Percentiles rank a stretch among this genome's conserved stretches.
Evolutionary conservation across 1,140 invertebrate genomes (phyloP).

Genomic region (Ceratina calcarata): DNA sequence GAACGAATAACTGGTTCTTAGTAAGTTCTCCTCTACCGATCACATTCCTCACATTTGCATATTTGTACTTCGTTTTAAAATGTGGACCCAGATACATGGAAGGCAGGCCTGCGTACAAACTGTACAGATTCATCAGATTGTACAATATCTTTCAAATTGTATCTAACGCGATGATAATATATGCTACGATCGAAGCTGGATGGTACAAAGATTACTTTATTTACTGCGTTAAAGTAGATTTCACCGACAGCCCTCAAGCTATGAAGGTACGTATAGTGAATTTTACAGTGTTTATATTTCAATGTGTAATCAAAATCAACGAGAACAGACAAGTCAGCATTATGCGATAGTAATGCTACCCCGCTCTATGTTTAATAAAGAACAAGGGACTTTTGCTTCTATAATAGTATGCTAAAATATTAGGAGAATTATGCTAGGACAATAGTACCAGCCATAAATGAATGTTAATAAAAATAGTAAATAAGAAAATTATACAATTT

Average conservation of each 20-base stretch:
- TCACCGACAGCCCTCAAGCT: neutral
- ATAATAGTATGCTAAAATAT: too few species aligned
- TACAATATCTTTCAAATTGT: slow-evolving; percentile 84
- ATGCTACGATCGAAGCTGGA: slow-evolving; percentile 45
- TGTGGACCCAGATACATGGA: slow-evolving; percentile 83
- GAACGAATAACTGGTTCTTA: neutral
- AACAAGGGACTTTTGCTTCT: too few species aligned
- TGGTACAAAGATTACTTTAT: slow-evolving; percentile 16
- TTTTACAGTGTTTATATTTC: too few species aligned
- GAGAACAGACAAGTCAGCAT: too few species aligned
- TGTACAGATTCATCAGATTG: slow-evolving; percentile 80
- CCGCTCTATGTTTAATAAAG: too few species aligned
- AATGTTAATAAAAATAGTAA: too few species aligned
- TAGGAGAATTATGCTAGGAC: too few species aligned
- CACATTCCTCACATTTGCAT: slow-evolving; percentile 75
- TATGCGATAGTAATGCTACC: too few species aligned
- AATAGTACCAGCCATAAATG: too few species aligned
- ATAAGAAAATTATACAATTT: too few species aligned
- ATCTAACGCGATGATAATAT: slow-evolving; percentile 79
- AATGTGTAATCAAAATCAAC: too few species aligned
- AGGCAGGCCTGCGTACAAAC: slow-evolving; percentile 81
- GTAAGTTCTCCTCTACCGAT: slow-evolving; percentile 74
- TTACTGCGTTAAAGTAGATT: neutral
- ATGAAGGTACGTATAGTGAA: neutral
- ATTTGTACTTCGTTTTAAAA: slow-evolving; percentile 78